These are phyloP conservation scores for Apus apus DNA, from an alignment of 2,113 vertebrate genomes.

Conservation along the genomic window DNA sequence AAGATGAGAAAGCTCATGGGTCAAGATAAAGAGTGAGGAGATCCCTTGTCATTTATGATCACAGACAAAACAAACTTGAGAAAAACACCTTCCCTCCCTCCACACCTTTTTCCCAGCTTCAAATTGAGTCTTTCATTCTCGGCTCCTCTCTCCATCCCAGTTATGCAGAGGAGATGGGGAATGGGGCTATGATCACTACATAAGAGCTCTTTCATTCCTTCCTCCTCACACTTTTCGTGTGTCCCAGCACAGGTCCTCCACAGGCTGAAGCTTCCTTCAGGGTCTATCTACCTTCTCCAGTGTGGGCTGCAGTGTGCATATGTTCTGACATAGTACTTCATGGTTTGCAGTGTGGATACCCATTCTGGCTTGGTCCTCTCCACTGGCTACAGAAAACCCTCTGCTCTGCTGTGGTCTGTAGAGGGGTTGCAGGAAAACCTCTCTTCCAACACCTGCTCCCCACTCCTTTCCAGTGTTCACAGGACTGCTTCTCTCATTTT, in stretches of 20 bases:
- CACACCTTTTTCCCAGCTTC: neutral
- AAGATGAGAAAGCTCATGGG: neutral
- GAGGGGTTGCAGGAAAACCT: neutral
- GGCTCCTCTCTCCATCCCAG: neutral
- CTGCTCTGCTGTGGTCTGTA: neutral
- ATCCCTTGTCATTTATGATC: neutral
- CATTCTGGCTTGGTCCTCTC: neutral
- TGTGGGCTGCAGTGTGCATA: neutral
- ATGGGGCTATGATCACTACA: rapidly evolving
- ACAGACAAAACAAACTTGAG: neutral
- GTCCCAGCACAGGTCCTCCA: rapidly evolving
- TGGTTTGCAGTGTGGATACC: neutral
- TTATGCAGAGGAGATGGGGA: neutral
- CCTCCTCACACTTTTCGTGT: neutral
- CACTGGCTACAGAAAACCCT: neutral
- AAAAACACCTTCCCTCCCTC: rapidly evolving
- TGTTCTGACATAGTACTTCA: neutral
- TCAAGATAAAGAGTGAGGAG: neutral
- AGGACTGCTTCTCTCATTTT: neutral
- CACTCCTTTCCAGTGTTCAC: neutral
- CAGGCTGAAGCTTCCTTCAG: neutral
- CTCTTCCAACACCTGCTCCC: neutral
- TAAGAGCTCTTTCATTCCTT: neutral
- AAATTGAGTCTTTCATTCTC: neutral
- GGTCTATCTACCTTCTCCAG: neutral